Evolutionary conservation across 1,140 invertebrate species (phyloP).

Genomic region (Nasonia longicornis): DNA sequence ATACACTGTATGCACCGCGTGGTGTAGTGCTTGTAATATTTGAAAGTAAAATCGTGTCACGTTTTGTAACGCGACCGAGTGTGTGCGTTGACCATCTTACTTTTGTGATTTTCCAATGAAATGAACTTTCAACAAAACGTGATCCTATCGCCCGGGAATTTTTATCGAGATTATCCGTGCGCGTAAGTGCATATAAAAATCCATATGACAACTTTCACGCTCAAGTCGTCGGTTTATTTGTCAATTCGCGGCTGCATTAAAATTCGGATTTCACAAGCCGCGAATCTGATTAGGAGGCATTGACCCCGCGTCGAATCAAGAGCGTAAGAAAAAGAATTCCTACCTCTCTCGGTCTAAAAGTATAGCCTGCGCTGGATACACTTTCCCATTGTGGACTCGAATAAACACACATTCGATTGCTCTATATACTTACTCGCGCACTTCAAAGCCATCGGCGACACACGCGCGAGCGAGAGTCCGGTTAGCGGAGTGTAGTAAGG

Average conservation of each 20-base stretch:
- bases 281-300: background rate
- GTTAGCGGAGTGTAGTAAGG: constrained; percentile 36
- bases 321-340: too few species aligned
- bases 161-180: too few species aligned
- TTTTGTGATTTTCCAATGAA: background rate
- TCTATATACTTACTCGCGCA: constrained; percentile 13
- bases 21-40: background rate
- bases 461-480: constrained; percentile 43
- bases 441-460: background rate
- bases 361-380: too few species aligned
- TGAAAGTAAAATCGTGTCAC: background rate
- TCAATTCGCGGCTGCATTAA: background rate
- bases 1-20: background rate
- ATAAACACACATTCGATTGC: background rate
- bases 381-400: too few species aligned
- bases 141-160: too few species aligned
- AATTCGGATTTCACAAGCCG: background rate
- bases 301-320: background rate
- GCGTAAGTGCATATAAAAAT: background rate
- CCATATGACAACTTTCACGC: background rate
- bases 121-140: background rate
- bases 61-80: background rate
- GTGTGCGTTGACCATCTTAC: too few species aligned
- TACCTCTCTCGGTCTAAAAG: too few species aligned
- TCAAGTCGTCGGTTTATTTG: background rate